Evolutionary conservation across 2,888 invertebrate species (phyloP).

Genomic region (Chalcosyrphus nemorum): DNA sequence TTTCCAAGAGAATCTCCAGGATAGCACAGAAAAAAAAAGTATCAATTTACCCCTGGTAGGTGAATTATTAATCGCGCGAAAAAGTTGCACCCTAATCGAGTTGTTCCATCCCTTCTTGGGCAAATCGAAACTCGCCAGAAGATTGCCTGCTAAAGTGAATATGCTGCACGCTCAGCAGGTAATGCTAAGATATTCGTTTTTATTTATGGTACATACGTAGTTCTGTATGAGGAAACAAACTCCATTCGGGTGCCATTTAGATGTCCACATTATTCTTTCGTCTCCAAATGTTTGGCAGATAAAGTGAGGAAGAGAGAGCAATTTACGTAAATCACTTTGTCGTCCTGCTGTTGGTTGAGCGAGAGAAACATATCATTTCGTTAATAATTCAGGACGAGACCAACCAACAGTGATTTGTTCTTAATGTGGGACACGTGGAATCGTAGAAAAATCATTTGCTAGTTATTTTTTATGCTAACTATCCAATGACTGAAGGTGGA

Average conservation of each 20-base stretch:
- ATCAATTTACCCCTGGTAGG: background rate
- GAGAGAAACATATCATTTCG: background rate
- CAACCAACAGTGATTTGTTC: background rate
- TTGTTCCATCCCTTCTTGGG: background rate
- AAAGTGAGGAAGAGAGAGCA: no score
- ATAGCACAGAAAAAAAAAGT: background rate
- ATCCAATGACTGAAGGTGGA: no score
- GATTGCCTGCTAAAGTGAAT: background rate
- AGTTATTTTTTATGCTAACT: no score
- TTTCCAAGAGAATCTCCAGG: no score
- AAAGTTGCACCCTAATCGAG: constrained; percentile 37
- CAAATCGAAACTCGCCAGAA: background rate
- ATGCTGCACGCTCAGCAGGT: background rate
- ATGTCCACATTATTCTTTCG: background rate
- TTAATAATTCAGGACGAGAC: background rate
- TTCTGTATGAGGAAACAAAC: background rate
- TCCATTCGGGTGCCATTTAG: background rate
- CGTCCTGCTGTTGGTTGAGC: background rate
- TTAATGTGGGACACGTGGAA: background rate
- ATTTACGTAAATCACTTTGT: background rate
- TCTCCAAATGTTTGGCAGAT: background rate
- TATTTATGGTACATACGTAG: background rate
- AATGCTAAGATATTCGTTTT: background rate
- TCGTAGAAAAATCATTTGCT: background rate
- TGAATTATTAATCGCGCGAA: constrained; percentile 31